These are phyloP conservation scores for Geophilus truncorum DNA, from an alignment of 2,888 invertebrate genomes.

Conservation along the genomic window DNA sequence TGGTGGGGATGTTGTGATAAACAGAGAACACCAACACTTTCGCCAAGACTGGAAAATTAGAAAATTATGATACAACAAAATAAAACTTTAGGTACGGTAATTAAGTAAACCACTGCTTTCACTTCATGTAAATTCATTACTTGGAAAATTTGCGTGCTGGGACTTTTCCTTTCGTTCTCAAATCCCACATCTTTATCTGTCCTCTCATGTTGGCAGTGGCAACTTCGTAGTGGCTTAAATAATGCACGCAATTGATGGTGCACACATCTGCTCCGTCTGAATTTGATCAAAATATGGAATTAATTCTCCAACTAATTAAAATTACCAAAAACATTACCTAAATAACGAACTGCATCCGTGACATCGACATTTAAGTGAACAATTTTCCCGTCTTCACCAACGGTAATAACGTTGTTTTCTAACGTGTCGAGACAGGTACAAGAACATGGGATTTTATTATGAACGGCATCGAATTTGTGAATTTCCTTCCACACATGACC, in stretches of 20 bases:
- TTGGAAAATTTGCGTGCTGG: conserved; percentile 67
- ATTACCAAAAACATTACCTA: conserved; percentile 49
- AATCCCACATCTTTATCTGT: conserved; percentile 84
- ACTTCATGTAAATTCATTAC: conserved; percentile 47
- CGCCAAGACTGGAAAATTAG: conserved; percentile 44
- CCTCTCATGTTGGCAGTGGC: conserved; percentile 82
- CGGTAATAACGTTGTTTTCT: conserved; percentile 71
- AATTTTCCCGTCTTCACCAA: conserved; percentile 77
- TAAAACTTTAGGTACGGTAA: background rate
- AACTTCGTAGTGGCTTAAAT: conserved; percentile 67
- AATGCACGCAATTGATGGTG: conserved; percentile 68
- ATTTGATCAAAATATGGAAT: conserved; percentile 40
- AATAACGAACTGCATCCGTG: conserved; percentile 51
- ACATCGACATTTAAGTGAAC: conserved; percentile 56
- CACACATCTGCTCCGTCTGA: conserved; percentile 73
- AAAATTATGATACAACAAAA: background rate
- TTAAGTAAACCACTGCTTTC: background rate
- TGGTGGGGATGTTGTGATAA: conserved; percentile 81
- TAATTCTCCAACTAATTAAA: background rate
- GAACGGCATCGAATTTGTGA: conserved; percentile 54
- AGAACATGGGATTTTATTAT: conserved; percentile 46
- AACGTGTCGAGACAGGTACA: conserved; percentile 71
- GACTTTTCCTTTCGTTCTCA: conserved; percentile 60
- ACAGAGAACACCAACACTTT: conserved; percentile 57
- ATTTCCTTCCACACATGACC: conserved; percentile 60